Conservation (phyloP, 2,888 invertebrate genomes). For the Clusia tigrina region DNA sequence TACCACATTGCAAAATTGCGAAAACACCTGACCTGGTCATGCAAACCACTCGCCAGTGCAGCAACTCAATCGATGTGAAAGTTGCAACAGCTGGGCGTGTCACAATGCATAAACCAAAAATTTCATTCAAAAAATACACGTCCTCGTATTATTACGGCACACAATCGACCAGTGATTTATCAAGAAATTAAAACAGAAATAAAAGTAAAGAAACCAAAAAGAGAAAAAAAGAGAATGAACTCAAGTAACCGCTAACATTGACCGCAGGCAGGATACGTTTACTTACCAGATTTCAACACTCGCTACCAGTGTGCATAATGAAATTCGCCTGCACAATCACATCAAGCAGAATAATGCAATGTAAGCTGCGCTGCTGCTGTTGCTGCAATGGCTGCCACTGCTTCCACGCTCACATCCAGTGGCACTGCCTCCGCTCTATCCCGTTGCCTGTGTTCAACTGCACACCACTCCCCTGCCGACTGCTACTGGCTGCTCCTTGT, state of each 20-base stretch:
- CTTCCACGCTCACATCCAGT: background rate
- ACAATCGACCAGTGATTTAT: no score
- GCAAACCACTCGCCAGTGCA: no score
- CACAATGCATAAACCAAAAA: background rate
- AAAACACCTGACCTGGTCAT: no score
- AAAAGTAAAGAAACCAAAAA: background rate
- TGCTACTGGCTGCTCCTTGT: background rate
- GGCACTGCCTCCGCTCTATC: no score
- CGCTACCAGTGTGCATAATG: background rate
- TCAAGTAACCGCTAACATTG: background rate
- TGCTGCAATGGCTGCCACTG: background rate
- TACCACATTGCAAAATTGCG: no score
- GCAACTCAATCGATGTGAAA: constrained; percentile 1
- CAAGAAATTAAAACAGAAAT: constrained; percentile 7
- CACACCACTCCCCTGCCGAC: background rate
- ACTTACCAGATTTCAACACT: background rate
- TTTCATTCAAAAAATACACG: background rate
- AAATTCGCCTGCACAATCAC: background rate
- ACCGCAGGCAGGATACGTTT: constrained; percentile 9
- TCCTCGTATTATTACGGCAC: no score
- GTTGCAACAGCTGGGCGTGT: constrained; percentile 14
- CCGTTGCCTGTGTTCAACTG: background rate
- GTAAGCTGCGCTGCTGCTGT: background rate
- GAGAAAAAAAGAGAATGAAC: background rate
- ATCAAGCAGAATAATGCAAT: constrained; percentile 3